A percentile compares a stretch with the other conserved stretches of the same genome.
Evolutionary conservation across 1,140 invertebrate genomes (phyloP).

Genomic region (Eubasilissa regina): DNA sequence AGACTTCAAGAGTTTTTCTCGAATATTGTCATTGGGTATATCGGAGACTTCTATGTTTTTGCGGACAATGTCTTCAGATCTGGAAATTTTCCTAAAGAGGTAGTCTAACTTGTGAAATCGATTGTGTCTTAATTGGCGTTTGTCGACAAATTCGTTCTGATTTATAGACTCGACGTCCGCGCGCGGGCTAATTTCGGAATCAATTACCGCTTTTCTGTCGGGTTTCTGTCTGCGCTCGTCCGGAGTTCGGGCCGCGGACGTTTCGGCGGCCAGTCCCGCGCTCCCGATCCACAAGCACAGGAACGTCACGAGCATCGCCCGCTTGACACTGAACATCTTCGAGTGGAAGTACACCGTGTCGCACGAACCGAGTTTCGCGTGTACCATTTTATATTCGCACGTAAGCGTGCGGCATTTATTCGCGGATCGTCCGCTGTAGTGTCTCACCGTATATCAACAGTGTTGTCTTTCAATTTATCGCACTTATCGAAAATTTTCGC

Average conservation of each 20-base stretch:
- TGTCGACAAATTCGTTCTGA: constrained; percentile 1
- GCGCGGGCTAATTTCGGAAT: constrained; percentile 16
- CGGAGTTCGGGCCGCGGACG: background rate
- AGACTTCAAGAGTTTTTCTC: background rate
- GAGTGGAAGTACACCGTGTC: background rate
- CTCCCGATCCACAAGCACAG: constrained; percentile 27
- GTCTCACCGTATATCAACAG: too few species aligned
- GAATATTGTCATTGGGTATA: constrained; percentile 7
- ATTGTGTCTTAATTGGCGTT: constrained; percentile 47
- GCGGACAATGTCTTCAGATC: constrained; percentile 15
- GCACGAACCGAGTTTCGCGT: background rate
- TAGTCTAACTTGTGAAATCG: constrained; percentile 50
- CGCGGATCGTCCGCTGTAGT: too few species aligned
- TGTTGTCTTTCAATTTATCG: too few species aligned
- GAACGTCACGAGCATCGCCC: background rate
- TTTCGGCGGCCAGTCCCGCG: constrained; percentile 1
- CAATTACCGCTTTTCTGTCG: constrained; percentile 8
- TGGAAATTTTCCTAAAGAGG: constrained; percentile 51
- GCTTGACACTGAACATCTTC: constrained; percentile 14
- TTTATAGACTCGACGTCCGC: background rate
- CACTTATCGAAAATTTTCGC: too few species aligned
- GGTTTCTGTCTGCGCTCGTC: constrained; percentile 7
- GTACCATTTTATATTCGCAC: background rate
- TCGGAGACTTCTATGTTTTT: constrained; percentile 3
- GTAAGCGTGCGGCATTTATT: background rate